phyloP scores from a whole-genome alignment of 2,797 vertebrate genomes.

The Hydrophis major region DNA sequence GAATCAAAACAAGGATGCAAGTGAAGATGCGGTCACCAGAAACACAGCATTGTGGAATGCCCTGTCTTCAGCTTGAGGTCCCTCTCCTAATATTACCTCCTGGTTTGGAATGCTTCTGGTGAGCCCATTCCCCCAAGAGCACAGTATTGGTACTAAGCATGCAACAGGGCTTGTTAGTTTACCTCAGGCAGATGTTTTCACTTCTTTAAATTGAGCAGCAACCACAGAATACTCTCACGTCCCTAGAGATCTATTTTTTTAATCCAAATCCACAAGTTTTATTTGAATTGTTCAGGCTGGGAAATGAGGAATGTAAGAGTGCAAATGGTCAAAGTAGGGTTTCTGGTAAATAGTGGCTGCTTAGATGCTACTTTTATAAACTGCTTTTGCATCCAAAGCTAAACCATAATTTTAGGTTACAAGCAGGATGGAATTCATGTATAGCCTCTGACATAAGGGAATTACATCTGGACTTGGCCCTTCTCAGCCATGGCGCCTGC shows the following conservation, averaged over 20 bases:
- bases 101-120: neutral
- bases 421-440: neutral
- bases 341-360: conserved; percentile 10
- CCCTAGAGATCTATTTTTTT: conserved; percentile 28
- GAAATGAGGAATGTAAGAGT: conserved; percentile 47
- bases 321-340: conserved; percentile 32
- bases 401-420: neutral
- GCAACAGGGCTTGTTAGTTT: neutral
- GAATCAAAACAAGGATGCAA: neutral
- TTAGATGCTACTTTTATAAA: neutral
- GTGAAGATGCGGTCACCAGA: neutral
- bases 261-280: conserved; percentile 29
- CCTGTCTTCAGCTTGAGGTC: neutral
- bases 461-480: neutral
- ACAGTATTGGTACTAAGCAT: neutral
- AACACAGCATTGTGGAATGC: neutral
- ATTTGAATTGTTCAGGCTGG: conserved; percentile 31
- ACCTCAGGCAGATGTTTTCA: conserved; percentile 12
- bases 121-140: neutral
- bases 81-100: neutral
- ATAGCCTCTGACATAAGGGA: neutral
- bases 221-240: conserved; percentile 19
- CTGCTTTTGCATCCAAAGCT: neutral
- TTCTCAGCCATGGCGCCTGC: neutral
- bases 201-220: neutral